phyloP scores from a whole-genome alignment of 2,113 vertebrate genomes.

The Pelusios castaneus region DNA sequence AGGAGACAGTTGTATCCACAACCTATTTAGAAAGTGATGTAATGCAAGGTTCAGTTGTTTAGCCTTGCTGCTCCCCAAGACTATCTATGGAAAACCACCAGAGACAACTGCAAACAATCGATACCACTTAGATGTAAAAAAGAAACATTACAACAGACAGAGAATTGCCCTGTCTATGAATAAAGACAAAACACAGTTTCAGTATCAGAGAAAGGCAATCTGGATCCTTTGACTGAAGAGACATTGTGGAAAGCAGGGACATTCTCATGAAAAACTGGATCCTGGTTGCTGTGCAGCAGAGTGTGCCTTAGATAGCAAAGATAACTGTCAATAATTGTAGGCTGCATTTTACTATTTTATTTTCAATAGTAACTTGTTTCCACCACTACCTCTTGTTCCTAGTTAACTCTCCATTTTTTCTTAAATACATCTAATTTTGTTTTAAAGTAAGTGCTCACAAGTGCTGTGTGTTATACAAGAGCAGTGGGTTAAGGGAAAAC shows the following conservation, averaged over 20 bases:
- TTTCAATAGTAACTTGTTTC: neutral
- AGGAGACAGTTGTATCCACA: neutral
- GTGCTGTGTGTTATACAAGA: neutral
- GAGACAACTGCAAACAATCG: neutral
- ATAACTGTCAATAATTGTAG: neutral
- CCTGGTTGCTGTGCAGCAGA: neutral
- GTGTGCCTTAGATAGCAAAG: neutral
- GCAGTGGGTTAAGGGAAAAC: neutral
- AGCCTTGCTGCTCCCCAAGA: neutral
- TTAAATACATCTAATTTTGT: neutral
- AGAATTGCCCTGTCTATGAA: neutral
- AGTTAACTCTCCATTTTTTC: neutral
- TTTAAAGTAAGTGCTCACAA: neutral
- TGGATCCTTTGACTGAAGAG: neutral
- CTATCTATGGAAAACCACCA: neutral
- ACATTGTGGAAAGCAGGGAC: neutral
- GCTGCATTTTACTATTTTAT: neutral
- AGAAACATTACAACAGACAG: neutral
- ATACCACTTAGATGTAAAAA: neutral
- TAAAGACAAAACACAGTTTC: neutral
- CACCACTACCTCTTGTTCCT: neutral
- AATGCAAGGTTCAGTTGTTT: neutral
- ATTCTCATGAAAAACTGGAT: neutral
- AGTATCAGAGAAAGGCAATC: neutral
- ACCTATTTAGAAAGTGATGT: neutral